A percentile compares a stretch with the other conserved stretches of the same genome.
These are phyloP conservation scores for Sminthurides aquaticus DNA, from an alignment of 2,888 invertebrate species.

Conservation along the genomic window DNA sequence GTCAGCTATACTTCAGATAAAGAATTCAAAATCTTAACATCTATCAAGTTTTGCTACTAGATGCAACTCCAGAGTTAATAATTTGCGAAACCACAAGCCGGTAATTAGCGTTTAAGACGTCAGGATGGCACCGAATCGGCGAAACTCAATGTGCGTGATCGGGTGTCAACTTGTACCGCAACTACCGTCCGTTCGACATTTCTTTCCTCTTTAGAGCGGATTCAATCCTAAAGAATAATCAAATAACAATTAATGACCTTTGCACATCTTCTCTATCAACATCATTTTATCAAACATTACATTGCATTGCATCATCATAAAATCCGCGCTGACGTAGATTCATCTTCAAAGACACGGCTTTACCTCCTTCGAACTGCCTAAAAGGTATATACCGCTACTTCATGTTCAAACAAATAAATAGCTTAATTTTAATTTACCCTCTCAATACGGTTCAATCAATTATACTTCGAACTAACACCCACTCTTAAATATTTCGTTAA, in stretches of 20 bases:
- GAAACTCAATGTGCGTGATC: too few relatives aligned
- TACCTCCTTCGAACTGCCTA: background rate
- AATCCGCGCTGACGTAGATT: background rate
- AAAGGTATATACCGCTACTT: background rate
- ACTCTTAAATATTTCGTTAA: background rate
- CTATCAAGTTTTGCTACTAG: too few relatives aligned
- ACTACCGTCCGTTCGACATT: too few relatives aligned
- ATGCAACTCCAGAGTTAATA: too few relatives aligned
- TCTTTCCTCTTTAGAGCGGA: too few relatives aligned
- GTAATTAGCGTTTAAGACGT: too few relatives aligned
- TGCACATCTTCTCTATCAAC: conserved; percentile 1
- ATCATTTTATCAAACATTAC: background rate
- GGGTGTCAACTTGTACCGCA: too few relatives aligned
- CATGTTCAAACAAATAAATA: background rate
- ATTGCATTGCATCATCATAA: background rate
- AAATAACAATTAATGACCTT: too few relatives aligned
- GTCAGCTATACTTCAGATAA: background rate
- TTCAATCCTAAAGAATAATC: too few relatives aligned
- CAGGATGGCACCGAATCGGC: too few relatives aligned
- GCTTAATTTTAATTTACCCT: background rate
- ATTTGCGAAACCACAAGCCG: too few relatives aligned
- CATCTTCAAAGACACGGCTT: background rate
- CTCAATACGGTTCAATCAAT: background rate
- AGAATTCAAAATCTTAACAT: background rate
- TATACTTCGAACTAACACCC: background rate